Evolutionary conservation across 1,140 invertebrate genomes (phyloP), one percentile per base, ranked within the genome.

Genomic region (Caenorhabditis inopinata): DNA sequence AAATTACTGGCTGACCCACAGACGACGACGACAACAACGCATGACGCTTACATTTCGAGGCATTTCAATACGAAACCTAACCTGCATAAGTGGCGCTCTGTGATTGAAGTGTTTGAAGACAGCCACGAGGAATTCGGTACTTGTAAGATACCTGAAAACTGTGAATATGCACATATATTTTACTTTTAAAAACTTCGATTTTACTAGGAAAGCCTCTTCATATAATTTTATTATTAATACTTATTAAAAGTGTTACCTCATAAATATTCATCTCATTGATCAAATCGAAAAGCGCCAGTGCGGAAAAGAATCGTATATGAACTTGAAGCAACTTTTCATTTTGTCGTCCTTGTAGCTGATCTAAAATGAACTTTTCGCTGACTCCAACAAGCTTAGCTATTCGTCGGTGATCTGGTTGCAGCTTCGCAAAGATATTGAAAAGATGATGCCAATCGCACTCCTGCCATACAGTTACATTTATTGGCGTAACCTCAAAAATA

Each of bases 11-110:
- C 12, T 25, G 21, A 62, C 53, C 27, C 27, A 62, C 49, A 25
- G 21, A 51, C 18, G 9, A 42, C 38, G 6, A 7, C 38, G 38
- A 42, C 14, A 18, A 51, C 25, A 51, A n/a, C 11, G 7, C 21
- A 29, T 68, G 58, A 68, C 58, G 58, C 58, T 32, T 38, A 38
- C 58, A 68, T 68, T 42, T 68, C 58, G 2, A 81, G 53, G 27
- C n/a, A n/a, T n/a, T n/a, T 47, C 2, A 7, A 82, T n/a, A 79
- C 18, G 58, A 23, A 85, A 86, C 86, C 89, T 91, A 92, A 80
- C 95, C 96, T 74, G 96, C 95, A 92, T 97, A 97, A 29, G 95
- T 96, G 32, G 96, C 93, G n/a, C 96, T 93, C 62, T 93, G 93
- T 88, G 97, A 95, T 90, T 98, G 96, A 29, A 98, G 90, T 83